Conservation (phyloP, 1,140 invertebrate genomes). For the Aradophagus sp. region DNA sequence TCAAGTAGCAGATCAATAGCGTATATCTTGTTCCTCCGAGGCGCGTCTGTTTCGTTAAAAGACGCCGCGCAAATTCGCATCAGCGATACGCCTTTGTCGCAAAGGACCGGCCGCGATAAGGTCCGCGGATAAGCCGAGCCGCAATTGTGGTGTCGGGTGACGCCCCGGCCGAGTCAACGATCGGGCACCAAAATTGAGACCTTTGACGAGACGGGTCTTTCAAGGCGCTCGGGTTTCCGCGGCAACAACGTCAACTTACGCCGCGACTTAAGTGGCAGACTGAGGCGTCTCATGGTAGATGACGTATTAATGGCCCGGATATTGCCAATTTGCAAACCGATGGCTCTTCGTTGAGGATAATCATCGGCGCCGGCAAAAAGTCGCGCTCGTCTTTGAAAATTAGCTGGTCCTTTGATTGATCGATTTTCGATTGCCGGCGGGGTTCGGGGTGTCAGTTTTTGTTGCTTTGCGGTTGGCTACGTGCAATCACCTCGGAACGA, state of each 20-base stretch:
- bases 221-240: background rate
- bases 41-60: too few relatives aligned
- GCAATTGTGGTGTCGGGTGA: slow-evolving; percentile 18
- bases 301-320: slow-evolving; percentile 7
- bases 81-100: too few relatives aligned
- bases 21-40: too few relatives aligned
- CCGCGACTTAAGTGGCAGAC: too few relatives aligned
- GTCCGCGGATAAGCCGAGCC: slow-evolving; percentile 17
- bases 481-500: too few relatives aligned
- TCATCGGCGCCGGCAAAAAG: background rate
- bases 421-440: background rate
- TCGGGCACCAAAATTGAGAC: slow-evolving; percentile 2
- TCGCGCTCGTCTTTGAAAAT: background rate
- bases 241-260: background rate
- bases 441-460: too few relatives aligned
- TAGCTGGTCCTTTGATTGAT: background rate
- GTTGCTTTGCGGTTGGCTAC: too few relatives aligned
- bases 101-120: too few relatives aligned
- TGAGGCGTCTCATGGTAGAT: background rate
- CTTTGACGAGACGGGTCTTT: slow-evolving; percentile 10
- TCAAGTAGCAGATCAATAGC: too few relatives aligned
- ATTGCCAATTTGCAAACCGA: slow-evolving; percentile 2
- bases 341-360: background rate
- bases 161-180: slow-evolving; percentile 6
- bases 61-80: slow-evolving; percentile 1